phyloP scores from a whole-genome alignment of 2,797 vertebrate genomes.

The Myiothlypis coronata region DNA sequence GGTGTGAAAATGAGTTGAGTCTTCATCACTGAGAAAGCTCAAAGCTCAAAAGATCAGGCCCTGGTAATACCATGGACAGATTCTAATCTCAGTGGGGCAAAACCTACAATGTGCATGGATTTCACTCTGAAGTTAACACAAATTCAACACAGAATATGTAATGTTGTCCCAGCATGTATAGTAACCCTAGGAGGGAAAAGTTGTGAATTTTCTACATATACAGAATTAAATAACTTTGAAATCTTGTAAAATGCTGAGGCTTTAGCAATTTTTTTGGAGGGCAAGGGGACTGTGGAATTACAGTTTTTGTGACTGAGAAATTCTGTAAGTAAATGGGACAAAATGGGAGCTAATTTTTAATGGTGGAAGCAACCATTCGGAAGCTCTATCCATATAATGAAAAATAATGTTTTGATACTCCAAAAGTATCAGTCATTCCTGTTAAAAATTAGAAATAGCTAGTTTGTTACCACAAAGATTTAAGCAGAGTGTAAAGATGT shows the following conservation, averaged over 20 bases:
- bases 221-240: neutral
- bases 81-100: neutral
- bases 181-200: fast-evolving
- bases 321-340: neutral
- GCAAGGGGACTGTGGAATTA: neutral
- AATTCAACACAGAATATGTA: neutral
- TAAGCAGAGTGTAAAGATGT: neutral
- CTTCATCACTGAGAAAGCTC: neutral
- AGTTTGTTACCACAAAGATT: neutral
- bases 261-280: neutral
- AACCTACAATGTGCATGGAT: neutral
- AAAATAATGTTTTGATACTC: neutral
- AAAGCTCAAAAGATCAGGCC: neutral
- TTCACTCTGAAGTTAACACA: neutral
- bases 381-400: neutral
- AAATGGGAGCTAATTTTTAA: neutral
- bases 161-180: neutral
- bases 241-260: neutral
- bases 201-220: neutral
- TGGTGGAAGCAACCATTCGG: neutral
- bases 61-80: neutral
- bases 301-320: neutral
- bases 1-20: neutral
- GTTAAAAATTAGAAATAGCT: neutral
- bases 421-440: neutral